A percentile compares a stretch with the other conserved stretches of the same genome.
Evolutionary conservation across 2,888 invertebrate species (phyloP).

Genomic region (Drosophila algonquin): DNA sequence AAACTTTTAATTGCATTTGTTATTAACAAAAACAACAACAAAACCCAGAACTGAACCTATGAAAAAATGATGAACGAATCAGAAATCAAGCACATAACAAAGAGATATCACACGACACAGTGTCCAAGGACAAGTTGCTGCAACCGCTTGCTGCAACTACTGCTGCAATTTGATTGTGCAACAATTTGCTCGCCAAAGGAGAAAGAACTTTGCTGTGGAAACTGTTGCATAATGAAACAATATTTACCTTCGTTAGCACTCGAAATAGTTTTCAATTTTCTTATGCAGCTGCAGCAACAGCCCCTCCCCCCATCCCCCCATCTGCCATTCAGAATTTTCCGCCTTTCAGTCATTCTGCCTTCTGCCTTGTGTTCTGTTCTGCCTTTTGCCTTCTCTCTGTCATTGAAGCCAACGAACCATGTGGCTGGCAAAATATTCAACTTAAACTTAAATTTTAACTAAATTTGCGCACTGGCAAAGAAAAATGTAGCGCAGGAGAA

Average conservation of each 20-base stretch:
- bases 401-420: constrained; percentile 68
- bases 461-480: constrained; percentile 54
- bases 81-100: constrained; percentile 45
- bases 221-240: constrained; percentile 67
- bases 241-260: constrained; percentile 77
- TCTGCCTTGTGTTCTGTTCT: background rate
- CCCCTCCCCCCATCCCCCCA: background rate
- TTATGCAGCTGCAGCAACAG: constrained; percentile 41
- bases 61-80: constrained; percentile 20
- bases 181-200: constrained; percentile 44
- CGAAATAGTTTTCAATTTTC: constrained; percentile 70
- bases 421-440: constrained; percentile 56
- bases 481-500: constrained; percentile 7
- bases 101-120: constrained; percentile 41
- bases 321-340: background rate
- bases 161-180: constrained; percentile 54
- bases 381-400: constrained; percentile 9
- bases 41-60: background rate
- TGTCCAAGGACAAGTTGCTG: constrained; percentile 16
- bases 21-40: constrained; percentile 42
- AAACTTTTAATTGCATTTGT: constrained; percentile 74
- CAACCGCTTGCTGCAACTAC: constrained; percentile 2
- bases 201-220: constrained; percentile 8
- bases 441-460: constrained; percentile 75
- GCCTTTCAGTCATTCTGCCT: background rate